A percentile compares a stretch with the other conserved stretches of the same genome.
These are phyloP conservation scores for Pogonognathellus flavescens DNA, from an alignment of 1,140 invertebrate genomes.

Conservation along the genomic window DNA sequence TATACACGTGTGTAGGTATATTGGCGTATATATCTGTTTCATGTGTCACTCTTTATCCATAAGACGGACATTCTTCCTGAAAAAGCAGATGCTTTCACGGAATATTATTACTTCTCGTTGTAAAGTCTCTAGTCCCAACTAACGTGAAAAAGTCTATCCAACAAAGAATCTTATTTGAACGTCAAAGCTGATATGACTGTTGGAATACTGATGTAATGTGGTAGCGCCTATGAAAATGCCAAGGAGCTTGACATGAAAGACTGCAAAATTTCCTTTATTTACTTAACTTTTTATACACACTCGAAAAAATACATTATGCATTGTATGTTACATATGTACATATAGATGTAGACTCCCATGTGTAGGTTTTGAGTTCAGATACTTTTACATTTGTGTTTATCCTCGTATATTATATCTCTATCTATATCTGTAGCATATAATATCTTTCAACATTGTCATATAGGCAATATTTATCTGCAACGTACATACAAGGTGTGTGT, in stretches of 20 bases:
- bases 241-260: background rate
- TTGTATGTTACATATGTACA: background rate
- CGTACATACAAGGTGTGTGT: no score
- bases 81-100: no score
- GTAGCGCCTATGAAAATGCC: background rate
- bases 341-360: background rate
- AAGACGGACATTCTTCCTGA: no score
- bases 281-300: constrained; percentile 38
- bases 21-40: no score
- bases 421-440: background rate
- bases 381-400: background rate
- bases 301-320: constrained; percentile 25
- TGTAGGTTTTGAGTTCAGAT: background rate
- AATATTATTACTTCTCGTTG: no score
- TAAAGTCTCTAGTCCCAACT: no score
- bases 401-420: background rate
- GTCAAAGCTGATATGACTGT: background rate
- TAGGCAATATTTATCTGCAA: no score
- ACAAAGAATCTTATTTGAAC: no score
- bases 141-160: no score
- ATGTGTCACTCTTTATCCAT: no score
- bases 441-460: no score
- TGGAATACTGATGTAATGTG: background rate
- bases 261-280: constrained; percentile 32
- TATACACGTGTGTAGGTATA: no score